Evolutionary conservation across 2,113 vertebrate genomes (phyloP).

Genomic region (Petrocephalus zakoni): DNA sequence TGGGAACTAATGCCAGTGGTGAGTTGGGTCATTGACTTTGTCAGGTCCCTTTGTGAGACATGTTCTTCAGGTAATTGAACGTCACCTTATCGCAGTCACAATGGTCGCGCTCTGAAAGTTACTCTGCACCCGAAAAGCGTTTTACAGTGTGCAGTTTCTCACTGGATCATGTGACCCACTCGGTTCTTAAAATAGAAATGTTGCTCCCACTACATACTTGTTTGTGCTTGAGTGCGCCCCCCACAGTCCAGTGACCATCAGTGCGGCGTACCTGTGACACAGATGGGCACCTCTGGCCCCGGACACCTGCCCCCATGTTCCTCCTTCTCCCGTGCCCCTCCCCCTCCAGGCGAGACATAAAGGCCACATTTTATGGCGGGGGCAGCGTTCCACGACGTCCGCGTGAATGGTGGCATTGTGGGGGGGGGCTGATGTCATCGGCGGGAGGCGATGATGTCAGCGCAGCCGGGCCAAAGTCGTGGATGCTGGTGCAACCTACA

Average conservation of each 20-base stretch:
- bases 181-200: background rate
- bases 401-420: constrained; percentile 78
- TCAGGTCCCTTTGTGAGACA: background rate
- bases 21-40: background rate
- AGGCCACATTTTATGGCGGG: constrained; percentile 74
- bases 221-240: background rate
- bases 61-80: background rate
- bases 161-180: background rate
- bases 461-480: constrained; percentile 72
- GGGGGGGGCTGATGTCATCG: constrained; percentile 71
- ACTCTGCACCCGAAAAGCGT: background rate
- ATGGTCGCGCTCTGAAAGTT: background rate
- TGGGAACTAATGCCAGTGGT: background rate
- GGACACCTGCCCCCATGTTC: background rate
- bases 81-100: background rate
- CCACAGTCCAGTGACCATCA: background rate
- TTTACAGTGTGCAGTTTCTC: background rate
- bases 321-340: background rate
- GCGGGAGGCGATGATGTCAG: constrained; percentile 75
- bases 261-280: background rate
- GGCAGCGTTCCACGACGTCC: constrained; percentile 60
- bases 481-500: constrained; percentile 55
- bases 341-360: constrained; percentile 66
- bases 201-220: background rate
- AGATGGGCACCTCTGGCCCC: background rate